Evolutionary conservation across 2,888 invertebrate genomes (phyloP), one percentile per base, ranked within the genome.

Genomic region (Yponomeuta evonymella): DNA sequence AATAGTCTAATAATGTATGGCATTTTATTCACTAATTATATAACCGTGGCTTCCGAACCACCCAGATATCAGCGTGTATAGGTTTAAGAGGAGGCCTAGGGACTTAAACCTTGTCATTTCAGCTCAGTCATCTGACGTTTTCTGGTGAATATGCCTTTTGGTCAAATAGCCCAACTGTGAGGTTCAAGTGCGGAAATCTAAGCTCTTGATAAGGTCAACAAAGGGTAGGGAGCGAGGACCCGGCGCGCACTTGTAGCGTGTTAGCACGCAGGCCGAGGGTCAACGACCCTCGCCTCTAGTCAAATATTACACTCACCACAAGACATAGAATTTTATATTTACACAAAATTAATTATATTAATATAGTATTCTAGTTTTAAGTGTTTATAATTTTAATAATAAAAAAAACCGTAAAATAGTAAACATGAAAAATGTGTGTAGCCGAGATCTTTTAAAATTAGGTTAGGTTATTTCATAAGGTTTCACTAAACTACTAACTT

Each of bases 291-390:
- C 86, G 86, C 87, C 89, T 88, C 92, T 93, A 93, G 92, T 92
- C 92, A 93, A 92, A 92, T 92, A 89, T 92, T 90, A 68, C 88
- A 87, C 85, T 86, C 87, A 84, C 83, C 83, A 85, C 87, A 86
- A 86, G 82, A 92, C 88, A 92, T 93, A 93, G 92, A 90, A 87
- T 88, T 90, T 90, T 92, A 93, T 93, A 93, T 92, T 93, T 93
- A 93, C 90, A 92, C 89, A 92, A 88, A 89, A 89, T 89, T 88
- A 89, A 89, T 91, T 92, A 91, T 92, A 92, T 89, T 88, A 85
- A 91, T 90, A 90, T 90, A 91, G 88, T 92, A 91, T 91, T 91
- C 90, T 92, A 93, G 92, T 87, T 91, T 89, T 90, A 92, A 90
- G 89, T 87, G 81, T 86, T 88, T 91, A 88, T 91, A 85, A 88